Evolutionary conservation across 1,140 invertebrate species (phyloP).

Genomic region (Aphelinus atriplicis): DNA sequence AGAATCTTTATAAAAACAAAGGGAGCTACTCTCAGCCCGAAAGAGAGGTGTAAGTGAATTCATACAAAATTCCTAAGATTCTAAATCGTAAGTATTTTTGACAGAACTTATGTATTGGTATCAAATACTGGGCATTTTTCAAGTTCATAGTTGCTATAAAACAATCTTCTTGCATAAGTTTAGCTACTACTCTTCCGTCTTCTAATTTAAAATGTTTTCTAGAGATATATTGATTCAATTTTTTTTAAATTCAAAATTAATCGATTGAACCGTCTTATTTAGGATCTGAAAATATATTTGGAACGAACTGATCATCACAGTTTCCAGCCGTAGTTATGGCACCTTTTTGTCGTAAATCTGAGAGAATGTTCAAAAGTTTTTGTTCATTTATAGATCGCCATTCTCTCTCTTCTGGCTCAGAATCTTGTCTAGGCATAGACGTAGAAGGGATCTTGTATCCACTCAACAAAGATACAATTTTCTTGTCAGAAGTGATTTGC

Average conservation of each 20-base stretch:
- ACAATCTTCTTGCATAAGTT: neutral
- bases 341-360: too few species aligned
- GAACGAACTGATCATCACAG: constrained; percentile 25
- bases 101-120: constrained; percentile 13
- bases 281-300: constrained; percentile 39
- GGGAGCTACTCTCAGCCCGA: constrained; percentile 38
- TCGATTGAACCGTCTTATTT: constrained; percentile 20
- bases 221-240: constrained; percentile 46
- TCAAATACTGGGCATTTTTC: constrained; percentile 29
- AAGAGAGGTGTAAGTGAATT: constrained; percentile 26
- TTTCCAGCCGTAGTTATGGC: too few species aligned
- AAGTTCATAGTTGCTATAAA: constrained; percentile 27
- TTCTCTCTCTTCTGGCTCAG: neutral
- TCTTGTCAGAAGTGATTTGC: neutral
- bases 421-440: neutral
- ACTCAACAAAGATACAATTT: neutral
- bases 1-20: constrained; percentile 47
- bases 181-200: constrained; percentile 33
- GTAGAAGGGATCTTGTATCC: too few species aligned
- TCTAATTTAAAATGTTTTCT: constrained; percentile 49
- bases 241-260: constrained; percentile 49
- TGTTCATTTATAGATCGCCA: neutral
- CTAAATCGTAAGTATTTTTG: constrained; percentile 22
- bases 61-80: neutral
- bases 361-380: neutral